Percentiles rank a stretch among this genome's conserved stretches.
These are phyloP conservation scores for Halocynthia roretzi DNA, from an alignment of 23 tunicate species.

Conservation along the genomic window DNA sequence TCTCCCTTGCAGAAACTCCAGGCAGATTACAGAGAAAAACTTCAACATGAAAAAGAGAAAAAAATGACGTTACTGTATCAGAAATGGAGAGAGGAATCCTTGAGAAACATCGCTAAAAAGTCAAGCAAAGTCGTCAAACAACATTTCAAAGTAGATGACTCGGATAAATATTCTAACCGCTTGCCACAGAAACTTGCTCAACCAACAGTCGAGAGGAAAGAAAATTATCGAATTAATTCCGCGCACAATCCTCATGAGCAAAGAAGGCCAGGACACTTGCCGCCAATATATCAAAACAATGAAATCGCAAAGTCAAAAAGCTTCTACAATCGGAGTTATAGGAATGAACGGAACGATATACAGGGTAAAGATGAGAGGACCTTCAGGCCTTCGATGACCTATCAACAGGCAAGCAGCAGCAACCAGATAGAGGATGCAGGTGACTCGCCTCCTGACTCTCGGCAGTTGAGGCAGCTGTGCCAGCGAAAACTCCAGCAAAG, in stretches of 20 bases:
- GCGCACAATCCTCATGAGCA: not conserved
- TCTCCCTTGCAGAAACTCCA: slow-evolving; percentile 57
- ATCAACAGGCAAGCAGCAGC: not conserved
- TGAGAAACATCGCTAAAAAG: slow-evolving; percentile 39
- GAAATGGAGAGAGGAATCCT: slow-evolving; percentile 36
- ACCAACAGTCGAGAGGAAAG: not conserved
- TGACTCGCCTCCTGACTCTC: slow-evolving; percentile 23
- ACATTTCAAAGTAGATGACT: slow-evolving; percentile 15
- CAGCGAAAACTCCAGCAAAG: slow-evolving; percentile 22
- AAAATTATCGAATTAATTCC: not conserved
- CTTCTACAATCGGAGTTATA: slow-evolving; percentile 4
- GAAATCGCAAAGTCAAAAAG: slow-evolving; percentile 6
- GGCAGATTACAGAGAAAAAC: slow-evolving; percentile 35
- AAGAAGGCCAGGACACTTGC: slow-evolving; percentile 1
- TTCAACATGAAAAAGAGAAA: slow-evolving; percentile 41
- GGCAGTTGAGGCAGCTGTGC: slow-evolving; percentile 20
- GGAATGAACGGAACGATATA: not conserved
- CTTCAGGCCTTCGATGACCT: not conserved
- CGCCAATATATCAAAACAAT: not conserved
- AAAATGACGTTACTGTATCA: slow-evolving; percentile 37
- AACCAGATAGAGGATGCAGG: not conserved
- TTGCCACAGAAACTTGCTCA: not conserved
- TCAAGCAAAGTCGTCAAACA: slow-evolving; percentile 43
- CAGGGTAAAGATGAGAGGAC: not conserved
- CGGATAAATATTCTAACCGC: not conserved